Percentiles rank a stretch among this genome's conserved stretches.
phyloP scores from a whole-genome alignment of 2,113 vertebrate species.

The Ictalurus furcatus region DNA sequence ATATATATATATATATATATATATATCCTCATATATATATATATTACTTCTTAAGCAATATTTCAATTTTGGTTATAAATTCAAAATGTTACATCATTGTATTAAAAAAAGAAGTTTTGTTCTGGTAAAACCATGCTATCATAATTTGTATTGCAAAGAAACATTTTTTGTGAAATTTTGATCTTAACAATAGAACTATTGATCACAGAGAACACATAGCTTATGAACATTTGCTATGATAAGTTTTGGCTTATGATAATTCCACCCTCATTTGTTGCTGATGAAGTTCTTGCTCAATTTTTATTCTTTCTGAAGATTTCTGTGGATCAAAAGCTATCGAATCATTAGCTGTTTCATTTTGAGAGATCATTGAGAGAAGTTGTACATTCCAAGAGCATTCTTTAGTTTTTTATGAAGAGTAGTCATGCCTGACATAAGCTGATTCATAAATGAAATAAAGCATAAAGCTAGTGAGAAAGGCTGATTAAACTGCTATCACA shows the following conservation, averaged over 20 bases:
- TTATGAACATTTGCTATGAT: slow-evolving; percentile 42
- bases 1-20: too few relatives aligned
- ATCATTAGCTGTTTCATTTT: slow-evolving; percentile 67
- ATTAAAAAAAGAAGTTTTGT: not conserved
- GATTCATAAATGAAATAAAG: slow-evolving; percentile 63
- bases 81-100: not conserved
- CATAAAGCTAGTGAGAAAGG: slow-evolving; percentile 64
- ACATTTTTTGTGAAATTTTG: not conserved
- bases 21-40: too few relatives aligned
- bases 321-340: slow-evolving; percentile 61
- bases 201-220: slow-evolving; percentile 56
- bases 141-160: slow-evolving; percentile 5
- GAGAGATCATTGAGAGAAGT: slow-evolving; percentile 63
- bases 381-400: slow-evolving; percentile 62
- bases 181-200: slow-evolving; percentile 41
- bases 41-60: not conserved
- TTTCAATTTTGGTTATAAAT: not conserved
- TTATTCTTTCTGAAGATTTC: slow-evolving; percentile 65
- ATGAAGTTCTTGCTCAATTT: slow-evolving; percentile 33
- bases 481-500: slow-evolving; percentile 67
- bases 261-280: slow-evolving; percentile 69
- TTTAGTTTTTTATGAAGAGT: slow-evolving; percentile 60
- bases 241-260: slow-evolving; percentile 59
- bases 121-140: not conserved
- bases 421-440: slow-evolving; percentile 60